Evolutionary conservation across 2,888 invertebrate species (phyloP), one percentile per base, ranked within the genome.

Genomic region (Himalopsyche tibetana): DNA sequence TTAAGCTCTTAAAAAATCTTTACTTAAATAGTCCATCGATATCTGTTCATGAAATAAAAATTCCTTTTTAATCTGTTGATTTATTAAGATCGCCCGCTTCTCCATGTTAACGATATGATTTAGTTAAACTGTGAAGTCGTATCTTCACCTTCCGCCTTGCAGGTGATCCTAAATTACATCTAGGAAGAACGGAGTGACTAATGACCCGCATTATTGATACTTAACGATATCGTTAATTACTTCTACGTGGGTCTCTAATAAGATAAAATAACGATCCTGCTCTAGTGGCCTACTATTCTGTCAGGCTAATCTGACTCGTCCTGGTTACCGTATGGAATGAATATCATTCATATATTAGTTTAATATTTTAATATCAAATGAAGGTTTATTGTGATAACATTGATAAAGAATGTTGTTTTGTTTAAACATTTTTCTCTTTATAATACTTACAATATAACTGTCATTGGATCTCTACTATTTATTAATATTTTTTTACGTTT

Each of bases 151-250:
- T 4, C 74, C 19, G 74, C 74, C 74, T 74, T 12, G n/a, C 74
- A 74, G 74, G 74, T 74, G 74, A 74, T 74, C 74, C 15, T 74
- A 74, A 74, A 28, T 74, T 3, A 74, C 36, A 28, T 74, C 28
- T 74, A 19, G 74, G 74, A 19, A 63, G 19, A 36, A 28, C 15
- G 38, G 8, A 36, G 36, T 74, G 36, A 74, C 28, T 80, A 84
- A 80, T 84, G 84, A 9, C 17, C 82, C 79, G 80, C 56, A 80
- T 80, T 85, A 85, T 79, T 80, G 55, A 40, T 85, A 85, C 79
- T 85, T 85, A 85, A 85, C 56, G 82, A 82, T 79, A 82, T 82
- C 82, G 69, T 85, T 85, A 85, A 85, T 85, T 55, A 82, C 36
- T 36, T 15, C 28, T 36, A 36, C 36, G 74, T 9, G 36, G 74